Evolutionary conservation across 2,888 invertebrate genomes (phyloP).

Genomic region (Acronicta leporina): DNA sequence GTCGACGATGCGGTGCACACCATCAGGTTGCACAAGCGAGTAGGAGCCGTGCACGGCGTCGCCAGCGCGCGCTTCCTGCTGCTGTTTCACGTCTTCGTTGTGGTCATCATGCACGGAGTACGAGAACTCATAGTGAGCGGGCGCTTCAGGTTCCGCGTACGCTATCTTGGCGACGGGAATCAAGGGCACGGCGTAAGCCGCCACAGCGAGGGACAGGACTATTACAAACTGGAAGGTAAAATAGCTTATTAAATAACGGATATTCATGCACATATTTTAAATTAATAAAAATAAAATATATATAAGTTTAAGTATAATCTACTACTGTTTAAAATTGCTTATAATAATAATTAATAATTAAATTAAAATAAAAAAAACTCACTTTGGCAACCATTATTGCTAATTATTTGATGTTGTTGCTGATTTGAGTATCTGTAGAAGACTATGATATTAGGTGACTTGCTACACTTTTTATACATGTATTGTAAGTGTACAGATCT

Average conservation of each 20-base stretch:
- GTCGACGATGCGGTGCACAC: constrained; percentile 82
- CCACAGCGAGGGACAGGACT: constrained; percentile 72
- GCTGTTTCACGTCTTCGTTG: constrained; percentile 84
- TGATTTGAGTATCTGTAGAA: constrained; percentile 65
- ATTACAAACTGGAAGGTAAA: constrained; percentile 66
- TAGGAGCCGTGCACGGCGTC: constrained; percentile 84
- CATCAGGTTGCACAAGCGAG: constrained; percentile 85
- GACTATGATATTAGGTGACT: constrained; percentile 69
- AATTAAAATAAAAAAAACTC: constrained; percentile 21
- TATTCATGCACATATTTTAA: neutral
- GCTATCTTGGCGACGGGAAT: constrained; percentile 71
- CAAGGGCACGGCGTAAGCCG: constrained; percentile 66
- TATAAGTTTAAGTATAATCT: too few relatives aligned
- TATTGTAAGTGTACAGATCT: constrained; percentile 52
- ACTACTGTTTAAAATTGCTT: too few relatives aligned
- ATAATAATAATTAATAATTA: too few relatives aligned
- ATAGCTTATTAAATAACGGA: neutral
- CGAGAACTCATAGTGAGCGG: constrained; percentile 81
- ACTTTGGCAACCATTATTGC: constrained; percentile 81
- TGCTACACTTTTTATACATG: constrained; percentile 76
- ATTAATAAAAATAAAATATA: too few relatives aligned
- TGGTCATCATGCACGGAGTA: constrained; percentile 83
- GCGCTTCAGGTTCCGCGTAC: constrained; percentile 75
- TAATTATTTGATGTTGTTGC: constrained; percentile 57
- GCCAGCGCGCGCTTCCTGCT: constrained; percentile 81